These are phyloP conservation scores for Plecotus auritus DNA, from an alignment of 2,113 vertebrate species.

Conservation along the genomic window DNA sequence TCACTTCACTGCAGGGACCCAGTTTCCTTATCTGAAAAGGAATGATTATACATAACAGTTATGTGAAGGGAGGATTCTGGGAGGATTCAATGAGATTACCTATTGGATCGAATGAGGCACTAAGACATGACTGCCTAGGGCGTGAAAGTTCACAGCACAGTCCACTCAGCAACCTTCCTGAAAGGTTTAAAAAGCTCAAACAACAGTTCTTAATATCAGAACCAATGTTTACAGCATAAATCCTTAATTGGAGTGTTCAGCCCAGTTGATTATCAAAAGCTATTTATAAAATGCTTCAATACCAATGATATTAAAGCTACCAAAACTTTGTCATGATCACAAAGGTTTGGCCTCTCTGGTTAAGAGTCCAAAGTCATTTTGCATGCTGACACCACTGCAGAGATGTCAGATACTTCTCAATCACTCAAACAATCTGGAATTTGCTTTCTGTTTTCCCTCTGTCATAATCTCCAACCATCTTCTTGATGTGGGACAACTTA, in stretches of 20 bases:
- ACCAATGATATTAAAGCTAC: conserved; percentile 57
- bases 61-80: not conserved
- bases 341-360: conserved; percentile 38
- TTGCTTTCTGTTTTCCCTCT: conserved; percentile 60
- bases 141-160: not conserved
- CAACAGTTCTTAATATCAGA: conserved; percentile 45
- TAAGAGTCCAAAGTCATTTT: conserved; percentile 13
- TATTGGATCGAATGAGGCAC: not conserved
- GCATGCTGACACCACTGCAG: not conserved
- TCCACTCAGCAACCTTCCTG: not conserved
- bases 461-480: conserved; percentile 89
- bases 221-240: conserved; percentile 18
- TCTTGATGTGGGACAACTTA: conserved; percentile 90
- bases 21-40: not conserved
- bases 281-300: conserved; percentile 59
- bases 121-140: not conserved
- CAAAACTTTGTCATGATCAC: conserved; percentile 41
- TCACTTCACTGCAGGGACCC: not conserved
- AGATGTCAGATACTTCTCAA: not conserved
- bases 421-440: not conserved
- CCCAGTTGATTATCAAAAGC: conserved; percentile 42
- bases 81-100: not conserved
- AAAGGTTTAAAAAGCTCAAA: conserved; percentile 29
- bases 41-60: conserved; percentile 22
- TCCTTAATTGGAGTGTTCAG: conserved; percentile 41